phyloP scores from a whole-genome alignment of 1,140 invertebrate species.

The Geopemphigus sp. region DNA sequence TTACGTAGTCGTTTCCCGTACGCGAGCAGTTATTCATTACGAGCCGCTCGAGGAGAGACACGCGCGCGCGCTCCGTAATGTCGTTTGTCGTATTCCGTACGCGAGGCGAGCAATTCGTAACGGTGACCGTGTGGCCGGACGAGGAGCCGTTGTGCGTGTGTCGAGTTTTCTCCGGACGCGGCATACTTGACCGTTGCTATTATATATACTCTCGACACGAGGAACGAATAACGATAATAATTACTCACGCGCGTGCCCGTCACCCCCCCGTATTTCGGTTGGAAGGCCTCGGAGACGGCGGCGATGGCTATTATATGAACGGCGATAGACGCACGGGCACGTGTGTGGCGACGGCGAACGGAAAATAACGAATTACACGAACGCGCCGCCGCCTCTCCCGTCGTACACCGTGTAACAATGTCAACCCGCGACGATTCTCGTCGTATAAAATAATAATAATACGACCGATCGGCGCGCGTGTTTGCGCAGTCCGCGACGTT shows the following conservation, averaged over 20 bases:
- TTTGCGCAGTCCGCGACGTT: background rate
- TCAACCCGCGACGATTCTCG: constrained; percentile 7
- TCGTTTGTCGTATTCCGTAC: background rate
- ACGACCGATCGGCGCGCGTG: background rate
- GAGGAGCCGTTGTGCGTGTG: too few relatives aligned
- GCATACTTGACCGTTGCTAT: background rate
- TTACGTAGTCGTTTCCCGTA: too few relatives aligned
- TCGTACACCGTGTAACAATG: constrained; percentile 35
- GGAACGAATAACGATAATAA: constrained; percentile 18
- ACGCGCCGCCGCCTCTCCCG: background rate
- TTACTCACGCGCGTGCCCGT: too few relatives aligned
- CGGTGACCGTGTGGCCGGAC: background rate
- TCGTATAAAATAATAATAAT: constrained; percentile 25
- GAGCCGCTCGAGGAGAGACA: too few relatives aligned
- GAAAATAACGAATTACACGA: constrained; percentile 42
- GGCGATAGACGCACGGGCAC: too few relatives aligned
- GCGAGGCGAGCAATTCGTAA: constrained; percentile 1
- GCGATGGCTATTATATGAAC: background rate
- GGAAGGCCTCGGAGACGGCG: background rate
- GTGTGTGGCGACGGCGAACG: too few relatives aligned
- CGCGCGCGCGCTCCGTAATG: too few relatives aligned
- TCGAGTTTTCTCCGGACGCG: background rate
- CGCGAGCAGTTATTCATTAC: too few relatives aligned
- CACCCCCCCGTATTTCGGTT: too few relatives aligned
- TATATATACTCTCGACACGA: background rate